Conservation (phyloP, 2,888 invertebrate genomes). For the Heteromurus nitidus region DNA sequence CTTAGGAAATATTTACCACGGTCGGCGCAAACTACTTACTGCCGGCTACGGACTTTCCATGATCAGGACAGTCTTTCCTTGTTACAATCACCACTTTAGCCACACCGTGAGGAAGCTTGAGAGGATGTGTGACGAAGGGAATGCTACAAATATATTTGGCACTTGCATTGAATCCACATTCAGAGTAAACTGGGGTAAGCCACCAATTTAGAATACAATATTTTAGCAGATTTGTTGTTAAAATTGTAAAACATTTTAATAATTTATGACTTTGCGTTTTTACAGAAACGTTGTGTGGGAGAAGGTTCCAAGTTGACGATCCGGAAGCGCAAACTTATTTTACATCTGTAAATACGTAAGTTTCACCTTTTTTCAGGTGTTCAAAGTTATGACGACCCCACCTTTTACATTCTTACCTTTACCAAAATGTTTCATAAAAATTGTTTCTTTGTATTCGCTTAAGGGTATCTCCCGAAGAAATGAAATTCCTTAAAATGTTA, state of each 20-base stretch:
- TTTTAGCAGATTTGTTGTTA: background rate
- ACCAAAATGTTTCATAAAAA: no score
- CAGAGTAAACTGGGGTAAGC: background rate
- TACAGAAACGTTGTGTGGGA: background rate
- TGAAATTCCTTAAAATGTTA: no score
- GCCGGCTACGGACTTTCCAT: background rate
- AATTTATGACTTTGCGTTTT: background rate
- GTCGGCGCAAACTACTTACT: background rate
- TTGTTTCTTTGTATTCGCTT: no score
- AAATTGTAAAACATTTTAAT: background rate
- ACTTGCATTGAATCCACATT: background rate
- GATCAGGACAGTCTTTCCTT: background rate
- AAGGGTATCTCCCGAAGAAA: no score
- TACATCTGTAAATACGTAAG: no score
- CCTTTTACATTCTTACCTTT: no score
- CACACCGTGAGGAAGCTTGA: background rate
- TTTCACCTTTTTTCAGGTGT: no score
- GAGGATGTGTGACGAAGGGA: background rate
- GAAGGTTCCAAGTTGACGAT: background rate
- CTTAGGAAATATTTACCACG: background rate
- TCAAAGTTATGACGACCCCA: no score
- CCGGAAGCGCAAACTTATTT: background rate
- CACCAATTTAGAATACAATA: background rate
- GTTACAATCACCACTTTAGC: background rate
- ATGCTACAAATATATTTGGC: background rate